Evolutionary conservation across 2,113 vertebrate species (phyloP).

Genomic region (Takifugu bimaculatus): DNA sequence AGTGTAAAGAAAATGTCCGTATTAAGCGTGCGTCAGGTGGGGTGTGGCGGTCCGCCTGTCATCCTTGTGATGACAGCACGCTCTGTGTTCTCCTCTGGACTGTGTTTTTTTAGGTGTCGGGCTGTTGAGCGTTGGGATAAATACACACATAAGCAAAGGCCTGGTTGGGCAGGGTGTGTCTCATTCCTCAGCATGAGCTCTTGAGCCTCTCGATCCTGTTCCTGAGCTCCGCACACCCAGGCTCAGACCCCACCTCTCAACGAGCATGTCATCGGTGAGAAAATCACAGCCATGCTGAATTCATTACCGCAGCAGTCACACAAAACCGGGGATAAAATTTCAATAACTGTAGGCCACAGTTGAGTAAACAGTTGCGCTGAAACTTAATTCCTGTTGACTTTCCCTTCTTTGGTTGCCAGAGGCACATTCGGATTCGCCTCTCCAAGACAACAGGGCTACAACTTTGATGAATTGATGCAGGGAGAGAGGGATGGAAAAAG

Average conservation of each 20-base stretch:
- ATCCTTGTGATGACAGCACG: too few relatives aligned
- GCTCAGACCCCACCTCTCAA: conserved; percentile 54
- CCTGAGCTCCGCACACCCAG: conserved; percentile 11
- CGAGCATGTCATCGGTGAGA: conserved; percentile 85
- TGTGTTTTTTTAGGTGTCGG: too few relatives aligned
- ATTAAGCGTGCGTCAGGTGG: too few relatives aligned
- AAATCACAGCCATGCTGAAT: conserved; percentile 95
- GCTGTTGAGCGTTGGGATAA: background rate
- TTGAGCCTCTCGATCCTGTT: conserved; percentile 68
- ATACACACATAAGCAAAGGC: conserved; percentile 1
- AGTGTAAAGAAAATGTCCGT: too few relatives aligned
- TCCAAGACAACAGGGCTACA: conserved; percentile 93
- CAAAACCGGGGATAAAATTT: conserved; percentile 99
- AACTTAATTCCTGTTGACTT: conserved; percentile 99
- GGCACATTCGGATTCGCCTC: conserved; percentile 91
- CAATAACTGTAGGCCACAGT: conserved; percentile 99
- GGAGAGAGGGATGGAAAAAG: conserved; percentile 43
- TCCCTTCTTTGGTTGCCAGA: conserved; percentile 93
- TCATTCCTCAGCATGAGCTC: conserved; percentile 61
- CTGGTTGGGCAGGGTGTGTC: conserved; percentile 5
- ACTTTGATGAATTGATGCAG: conserved; percentile 91
- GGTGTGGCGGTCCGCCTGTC: too few relatives aligned
- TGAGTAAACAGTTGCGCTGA: conserved; percentile 99
- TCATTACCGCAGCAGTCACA: conserved; percentile 96
- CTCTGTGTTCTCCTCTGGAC: too few relatives aligned